These are phyloP conservation scores for Phylloscopus collybita DNA, from an alignment of 2,797 vertebrate species.

Conservation along the genomic window DNA sequence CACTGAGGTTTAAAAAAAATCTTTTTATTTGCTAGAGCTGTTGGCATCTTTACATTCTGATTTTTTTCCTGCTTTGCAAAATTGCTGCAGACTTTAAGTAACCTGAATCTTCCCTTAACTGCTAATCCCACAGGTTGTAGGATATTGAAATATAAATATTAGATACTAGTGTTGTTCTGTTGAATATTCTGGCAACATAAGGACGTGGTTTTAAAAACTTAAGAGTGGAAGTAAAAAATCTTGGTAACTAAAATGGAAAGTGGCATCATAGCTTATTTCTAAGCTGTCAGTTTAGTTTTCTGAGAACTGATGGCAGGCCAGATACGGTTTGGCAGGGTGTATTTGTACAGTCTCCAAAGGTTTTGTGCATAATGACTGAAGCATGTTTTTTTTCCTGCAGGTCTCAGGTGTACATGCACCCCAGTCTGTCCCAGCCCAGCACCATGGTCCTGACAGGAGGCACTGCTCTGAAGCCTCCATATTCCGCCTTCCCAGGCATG, in stretches of 20 bases:
- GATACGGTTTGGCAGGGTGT: fast-evolving
- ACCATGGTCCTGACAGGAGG: slow-evolving; percentile 95
- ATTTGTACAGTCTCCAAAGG: neutral
- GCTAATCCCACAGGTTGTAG: neutral
- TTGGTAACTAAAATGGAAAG: neutral
- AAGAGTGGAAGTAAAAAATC: neutral
- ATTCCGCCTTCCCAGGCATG: slow-evolving; percentile 94
- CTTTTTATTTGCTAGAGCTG: neutral
- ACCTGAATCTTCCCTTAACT: neutral
- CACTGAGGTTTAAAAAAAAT: neutral
- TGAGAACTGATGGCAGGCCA: neutral
- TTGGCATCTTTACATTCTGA: neutral
- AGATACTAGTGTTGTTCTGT: neutral
- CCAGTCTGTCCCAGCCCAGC: slow-evolving; percentile 94
- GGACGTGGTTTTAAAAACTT: neutral
- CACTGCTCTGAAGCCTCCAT: slow-evolving; percentile 91
- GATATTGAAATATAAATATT: neutral
- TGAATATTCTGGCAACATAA: neutral
- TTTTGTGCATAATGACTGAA: neutral
- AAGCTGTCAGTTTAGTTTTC: neutral
- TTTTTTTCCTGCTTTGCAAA: neutral
- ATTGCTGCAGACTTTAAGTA: neutral
- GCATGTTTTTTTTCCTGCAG: slow-evolving; percentile 68
- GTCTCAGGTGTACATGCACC: slow-evolving; percentile 99
- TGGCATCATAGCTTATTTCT: neutral